Evolutionary conservation across 1,140 invertebrate genomes (phyloP), one percentile per base, ranked within the genome.

Genomic region (Bicyclus anynana): DNA sequence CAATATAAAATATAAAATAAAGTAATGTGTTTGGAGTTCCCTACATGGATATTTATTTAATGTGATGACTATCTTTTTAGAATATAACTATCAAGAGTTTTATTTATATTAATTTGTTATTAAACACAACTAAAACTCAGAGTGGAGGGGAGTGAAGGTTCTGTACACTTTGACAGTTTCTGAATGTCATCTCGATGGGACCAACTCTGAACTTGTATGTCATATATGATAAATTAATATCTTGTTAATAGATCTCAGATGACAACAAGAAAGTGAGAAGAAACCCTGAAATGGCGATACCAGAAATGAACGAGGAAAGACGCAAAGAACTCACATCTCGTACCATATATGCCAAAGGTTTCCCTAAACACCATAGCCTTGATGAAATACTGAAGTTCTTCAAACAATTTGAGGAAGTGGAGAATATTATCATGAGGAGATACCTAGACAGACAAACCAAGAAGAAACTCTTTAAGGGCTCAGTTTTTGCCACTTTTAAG

Each of bases 291-390:
- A 90, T 93, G 62, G 95, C 96, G 0, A 71, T 98, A 2, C 97
- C 97, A n/a, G 94, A 94, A 61, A 93, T 95, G 74, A 94, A 95
- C 71, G 95, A 97, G 59, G 94, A 95, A 59, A 92, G 94, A 35
- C 92, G 93, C 68, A 94, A 97, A 69, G 93, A 95, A 64, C 86
- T 97, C 10, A 91, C 92, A 69, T 87, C 89, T 2, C 91, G 94
- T 54, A 96, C 96, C 46, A 91, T 96, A 16, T 99, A 99, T 87
- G 91, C 93, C 21, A 98, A 98, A 91, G 96, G 96, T 38, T 98
- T 99, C 74, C 94, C 95, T 1, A 82, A 91, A 48, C 93, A 94
- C 16, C 84, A 89, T 0, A 90, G 89, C 6, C 90, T 98, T 10
- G 93, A 95, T 71, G 90, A 93, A 0, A 79, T 98, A 2, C 89